A percentile compares a stretch with the other conserved stretches of the same genome.
Evolutionary conservation across 2,797 vertebrate genomes (phyloP).

Genomic region (Tiaroga cobitis): DNA sequence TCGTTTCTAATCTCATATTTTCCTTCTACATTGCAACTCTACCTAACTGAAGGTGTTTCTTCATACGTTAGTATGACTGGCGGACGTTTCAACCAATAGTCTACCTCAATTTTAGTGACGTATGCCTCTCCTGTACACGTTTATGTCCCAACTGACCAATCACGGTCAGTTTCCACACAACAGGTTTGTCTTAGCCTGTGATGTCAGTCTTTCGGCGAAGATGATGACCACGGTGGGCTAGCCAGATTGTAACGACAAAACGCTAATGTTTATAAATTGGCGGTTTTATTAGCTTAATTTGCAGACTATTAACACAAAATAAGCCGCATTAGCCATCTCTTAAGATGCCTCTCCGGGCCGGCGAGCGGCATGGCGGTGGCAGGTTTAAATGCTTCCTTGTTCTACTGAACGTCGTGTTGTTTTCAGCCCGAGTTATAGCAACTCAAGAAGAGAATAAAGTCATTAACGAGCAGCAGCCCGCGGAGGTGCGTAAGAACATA

Average conservation of each 20-base stretch:
- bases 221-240: slow-evolving; percentile 11
- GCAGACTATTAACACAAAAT: not conserved
- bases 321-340: not conserved
- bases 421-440: slow-evolving; percentile 67
- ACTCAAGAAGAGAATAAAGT: slow-evolving; percentile 74
- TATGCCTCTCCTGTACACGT: not conserved
- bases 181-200: not conserved
- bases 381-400: slow-evolving; percentile 59
- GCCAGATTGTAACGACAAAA: not conserved
- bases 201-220: not conserved
- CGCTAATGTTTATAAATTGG: not conserved
- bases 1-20: not conserved
- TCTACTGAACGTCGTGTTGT: slow-evolving; percentile 63
- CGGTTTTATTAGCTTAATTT: not conserved
- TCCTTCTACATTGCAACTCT: not conserved
- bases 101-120: not conserved
- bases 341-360: slow-evolving; percentile 69
- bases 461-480: slow-evolving; percentile 63
- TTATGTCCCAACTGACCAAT: not conserved
- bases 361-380: slow-evolving; percentile 61
- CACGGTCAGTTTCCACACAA: not conserved
- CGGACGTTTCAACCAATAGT: not conserved
- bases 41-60: not conserved
- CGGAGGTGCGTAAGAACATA: slow-evolving; percentile 68
- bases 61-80: not conserved